Base-by-base conservation (phyloP, 2,888 invertebrate species). In the Pollenia amentaria region DNA sequence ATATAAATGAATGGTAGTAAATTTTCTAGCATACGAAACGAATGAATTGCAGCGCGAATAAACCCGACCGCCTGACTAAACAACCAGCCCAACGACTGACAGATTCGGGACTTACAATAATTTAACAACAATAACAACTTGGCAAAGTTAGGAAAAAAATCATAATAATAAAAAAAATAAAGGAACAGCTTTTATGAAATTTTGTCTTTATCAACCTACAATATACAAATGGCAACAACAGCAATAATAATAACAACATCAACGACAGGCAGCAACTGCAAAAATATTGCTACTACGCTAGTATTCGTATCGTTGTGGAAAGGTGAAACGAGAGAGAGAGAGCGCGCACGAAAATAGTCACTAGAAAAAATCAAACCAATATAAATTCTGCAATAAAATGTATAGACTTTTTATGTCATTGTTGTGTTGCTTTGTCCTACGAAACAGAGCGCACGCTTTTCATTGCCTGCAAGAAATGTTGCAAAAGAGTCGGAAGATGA, bases 171-270 rank as follows among this genome's bases (percentile, higher is more conserved):
- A 64, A 75, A 53, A 53, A 53, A 83, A 77, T 77, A 70, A 84
- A 85, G 85, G 81, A 88, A 88, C 88, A 88, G 80, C 84, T 87
- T 88, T 88, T 88, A 87, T 88, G 88, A 88, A 84, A 88, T 88
- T 84, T 87, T 88, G 88, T 87, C 87, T 89, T 88, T 79, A 82
- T 80, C 85, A 83, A 72, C 72, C 67, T 83, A 86, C 79, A 72
- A 72, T 60, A 76, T 16, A 78, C 65, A 76, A 72, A 70, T 55
- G 48, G 44, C 64, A 76, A 75, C 72, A 73, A 80, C 53, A 72
- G 18, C 21, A 76, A 65, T 42, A 75, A 65, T 42, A 75, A 53
- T 18, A 70, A 64, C 16, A 51, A 51, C 40, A 81, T 8, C 40
- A 64, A 53, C 46, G 48, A 42, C 57, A 78, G 57, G 80, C 87